Conservation (phyloP, 2,888 invertebrate genomes). For the Meliscaeva auricollis region DNA sequence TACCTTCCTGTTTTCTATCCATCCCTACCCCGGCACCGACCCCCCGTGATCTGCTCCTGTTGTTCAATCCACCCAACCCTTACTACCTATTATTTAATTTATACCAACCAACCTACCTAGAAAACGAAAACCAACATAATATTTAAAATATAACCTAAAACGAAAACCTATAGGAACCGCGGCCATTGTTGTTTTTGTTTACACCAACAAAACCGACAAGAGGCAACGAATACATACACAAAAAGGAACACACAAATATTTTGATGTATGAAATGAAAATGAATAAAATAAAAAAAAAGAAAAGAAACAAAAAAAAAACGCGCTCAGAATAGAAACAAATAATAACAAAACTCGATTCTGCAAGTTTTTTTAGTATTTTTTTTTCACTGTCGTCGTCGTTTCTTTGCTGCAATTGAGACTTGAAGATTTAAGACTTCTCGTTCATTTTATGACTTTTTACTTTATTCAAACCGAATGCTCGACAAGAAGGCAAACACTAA, state of each 20-base stretch:
- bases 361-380: constrained; percentile 44
- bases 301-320: constrained; percentile 52
- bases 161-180: constrained; percentile 28
- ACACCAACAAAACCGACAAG: constrained; percentile 72
- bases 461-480: constrained; percentile 48
- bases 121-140: constrained; percentile 14
- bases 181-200: constrained; percentile 71
- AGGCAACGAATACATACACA: constrained; percentile 45
- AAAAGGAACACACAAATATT: constrained; percentile 43
- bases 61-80: background rate
- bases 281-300: constrained; percentile 46
- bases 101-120: background rate
- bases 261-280: constrained; percentile 32
- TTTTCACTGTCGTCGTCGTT: background rate
- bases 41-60: background rate
- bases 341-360: constrained; percentile 74
- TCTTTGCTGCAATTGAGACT: constrained; percentile 17
- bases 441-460: constrained; percentile 39
- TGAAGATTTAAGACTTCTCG: constrained; percentile 40
- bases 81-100: background rate
- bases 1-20: background rate
- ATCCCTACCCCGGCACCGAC: background rate
- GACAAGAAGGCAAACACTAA: constrained; percentile 33
- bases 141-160: constrained; percentile 23
- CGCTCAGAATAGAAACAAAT: constrained; percentile 70